Evolutionary conservation across 2,888 invertebrate genomes (phyloP), one percentile per base, ranked within the genome.

Genomic region (Lasioglossum malachurum): DNA sequence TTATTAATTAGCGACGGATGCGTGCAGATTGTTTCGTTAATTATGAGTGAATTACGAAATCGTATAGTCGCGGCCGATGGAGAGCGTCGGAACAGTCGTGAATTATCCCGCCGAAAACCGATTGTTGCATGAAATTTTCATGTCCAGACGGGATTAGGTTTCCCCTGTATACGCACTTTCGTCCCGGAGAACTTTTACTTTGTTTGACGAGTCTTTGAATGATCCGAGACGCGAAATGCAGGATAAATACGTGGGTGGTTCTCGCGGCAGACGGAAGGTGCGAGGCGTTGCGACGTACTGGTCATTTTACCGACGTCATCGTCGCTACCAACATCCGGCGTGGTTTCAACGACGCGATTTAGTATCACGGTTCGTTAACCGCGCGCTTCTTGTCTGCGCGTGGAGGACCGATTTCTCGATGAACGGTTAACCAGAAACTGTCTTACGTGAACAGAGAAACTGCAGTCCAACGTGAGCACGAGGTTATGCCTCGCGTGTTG

Each of bases 321-420:
- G 76, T 77, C 83, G 83, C 82, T 78, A 75, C 64, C 57, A 78
- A 78, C 80, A 82, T 90, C 87, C 86, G 83, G 23, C 53, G 80
- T 69, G 75, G 76, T 90, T 89, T 84, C 83, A 91, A 90, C 87
- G 80, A 35, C 76, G 64, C 78, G 84, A 85, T 88, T 86, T 75
- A 67, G 72, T 46, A 38, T 80, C 69, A 87, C 85, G 86, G 75
- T 89, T 89, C 89, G 83, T 88, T 88, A 88, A 64, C 60, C 79
- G 76, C 69, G 77, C 73, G 73, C 35, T 67, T 31, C 44, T 64
- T 31, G 67, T 57, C 79, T 75, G 44, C 41, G 10, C 23, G 57
- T 31, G 67, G 75, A 83, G 71, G 67, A 64, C 46, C 76, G 74
- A 82, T 80, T 83, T 76, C 71, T 78, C 82, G 76, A 82, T 83